A percentile compares a stretch with the other conserved stretches of the same genome.
Conservation (phyloP, 1,140 invertebrate genomes). For the Orius insidiosus region DNA sequence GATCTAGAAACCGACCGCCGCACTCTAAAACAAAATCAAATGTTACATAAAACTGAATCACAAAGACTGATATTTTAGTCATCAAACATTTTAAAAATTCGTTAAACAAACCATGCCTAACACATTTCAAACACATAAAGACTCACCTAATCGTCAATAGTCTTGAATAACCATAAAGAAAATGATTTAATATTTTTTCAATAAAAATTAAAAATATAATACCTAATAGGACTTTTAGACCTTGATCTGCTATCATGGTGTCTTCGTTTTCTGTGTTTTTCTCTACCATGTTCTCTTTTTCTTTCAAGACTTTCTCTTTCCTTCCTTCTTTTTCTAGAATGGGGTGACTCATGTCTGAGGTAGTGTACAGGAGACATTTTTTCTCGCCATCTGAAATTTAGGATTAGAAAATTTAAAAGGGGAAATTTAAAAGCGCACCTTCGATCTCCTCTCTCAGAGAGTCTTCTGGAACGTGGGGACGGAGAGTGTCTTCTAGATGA, state of each 20-base stretch:
- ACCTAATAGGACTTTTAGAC: conserved; percentile 14
- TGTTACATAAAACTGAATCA: too few species aligned
- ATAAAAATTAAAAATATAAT: neutral
- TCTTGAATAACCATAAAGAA: neutral
- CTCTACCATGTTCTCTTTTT: neutral
- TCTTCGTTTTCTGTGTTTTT: conserved; percentile 15
- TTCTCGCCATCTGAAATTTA: neutral
- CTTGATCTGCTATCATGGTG: conserved; percentile 11
- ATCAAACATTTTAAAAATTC: too few species aligned
- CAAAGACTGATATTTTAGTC: too few species aligned
- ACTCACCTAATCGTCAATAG: neutral
- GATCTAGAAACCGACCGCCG: conserved; percentile 9
- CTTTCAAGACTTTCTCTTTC: conserved; percentile 1
- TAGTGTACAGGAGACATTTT: conserved; percentile 5
- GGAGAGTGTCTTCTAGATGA: neutral
- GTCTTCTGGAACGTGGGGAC: neutral
- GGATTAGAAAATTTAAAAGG: too few species aligned
- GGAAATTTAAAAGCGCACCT: too few species aligned
- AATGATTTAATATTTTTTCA: neutral
- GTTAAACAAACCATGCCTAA: too few species aligned
- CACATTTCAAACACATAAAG: too few species aligned
- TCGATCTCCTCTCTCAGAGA: too few species aligned
- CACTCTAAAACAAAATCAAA: conserved; percentile 11
- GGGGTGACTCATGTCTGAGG: conserved; percentile 11
- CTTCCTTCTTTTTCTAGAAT: conserved; percentile 12